A percentile compares a stretch with the other conserved stretches of the same genome.
Evolutionary conservation across 2,888 invertebrate species (phyloP).

Genomic region (Alloplasta piceator): DNA sequence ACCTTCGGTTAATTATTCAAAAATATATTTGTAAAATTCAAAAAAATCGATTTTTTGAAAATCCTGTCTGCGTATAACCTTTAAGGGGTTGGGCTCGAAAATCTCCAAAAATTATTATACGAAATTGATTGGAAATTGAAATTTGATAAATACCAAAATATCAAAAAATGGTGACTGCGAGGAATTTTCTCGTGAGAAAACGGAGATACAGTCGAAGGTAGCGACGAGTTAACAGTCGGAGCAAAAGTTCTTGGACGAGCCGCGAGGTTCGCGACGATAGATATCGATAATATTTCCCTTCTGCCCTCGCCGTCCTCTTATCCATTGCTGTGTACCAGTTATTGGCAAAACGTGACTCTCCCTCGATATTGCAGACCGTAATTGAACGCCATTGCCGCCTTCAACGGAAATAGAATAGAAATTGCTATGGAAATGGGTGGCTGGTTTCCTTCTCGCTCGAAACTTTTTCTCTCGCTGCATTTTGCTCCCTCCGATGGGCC

Average conservation of each 20-base stretch:
- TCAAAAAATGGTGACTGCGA: no score
- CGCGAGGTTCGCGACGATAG: constrained; percentile 57
- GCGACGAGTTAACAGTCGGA: not conserved
- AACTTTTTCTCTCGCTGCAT: constrained; percentile 7
- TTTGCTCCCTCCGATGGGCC: not conserved
- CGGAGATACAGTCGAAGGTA: no score
- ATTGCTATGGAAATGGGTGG: constrained; percentile 80
- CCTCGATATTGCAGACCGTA: constrained; percentile 80
- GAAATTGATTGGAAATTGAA: no score
- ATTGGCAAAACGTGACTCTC: constrained; percentile 80
- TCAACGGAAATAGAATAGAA: constrained; percentile 82
- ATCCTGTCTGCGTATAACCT: no score
- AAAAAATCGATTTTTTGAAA: no score
- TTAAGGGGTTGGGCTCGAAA: no score
- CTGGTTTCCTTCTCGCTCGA: constrained; percentile 53
- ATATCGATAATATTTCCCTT: constrained; percentile 54
- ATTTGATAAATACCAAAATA: no score
- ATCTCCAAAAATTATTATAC: no score
- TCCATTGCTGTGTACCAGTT: constrained; percentile 70
- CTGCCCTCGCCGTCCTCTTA: constrained; percentile 41
- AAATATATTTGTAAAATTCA: no score
- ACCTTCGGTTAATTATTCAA: no score
- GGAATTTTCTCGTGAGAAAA: no score
- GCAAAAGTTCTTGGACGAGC: constrained; percentile 37
- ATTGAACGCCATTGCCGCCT: constrained; percentile 80